Evolutionary conservation across 2,888 invertebrate genomes (phyloP).

Genomic region (Mesorhabditis sp.): DNA sequence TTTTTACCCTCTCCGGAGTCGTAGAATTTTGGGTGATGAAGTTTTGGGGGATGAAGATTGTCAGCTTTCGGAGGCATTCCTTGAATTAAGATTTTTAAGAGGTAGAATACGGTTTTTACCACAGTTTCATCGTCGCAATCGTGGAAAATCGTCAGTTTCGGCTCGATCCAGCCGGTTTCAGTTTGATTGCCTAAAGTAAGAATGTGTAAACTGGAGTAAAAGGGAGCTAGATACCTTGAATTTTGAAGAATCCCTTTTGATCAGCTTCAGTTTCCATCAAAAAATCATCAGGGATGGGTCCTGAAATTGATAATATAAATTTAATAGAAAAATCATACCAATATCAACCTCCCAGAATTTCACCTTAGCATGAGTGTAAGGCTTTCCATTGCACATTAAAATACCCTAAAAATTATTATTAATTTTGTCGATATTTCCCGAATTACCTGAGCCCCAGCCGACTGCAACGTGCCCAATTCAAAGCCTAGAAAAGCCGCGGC

Average conservation of each 20-base stretch:
- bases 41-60: not conserved
- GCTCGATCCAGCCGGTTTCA: not conserved
- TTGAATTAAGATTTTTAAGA: not conserved
- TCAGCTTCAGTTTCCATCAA: not conserved
- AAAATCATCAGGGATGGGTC: not conserved
- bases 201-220: too few species aligned
- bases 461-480: too few species aligned
- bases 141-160: not conserved
- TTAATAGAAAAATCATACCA: not conserved
- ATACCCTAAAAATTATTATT: not conserved
- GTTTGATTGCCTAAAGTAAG: not conserved
- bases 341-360: not conserved
- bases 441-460: too few species aligned
- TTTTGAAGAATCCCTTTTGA: not conserved
- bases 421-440: too few species aligned
- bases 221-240: not conserved
- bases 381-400: not conserved
- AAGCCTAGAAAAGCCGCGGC: too few species aligned
- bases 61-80: not conserved
- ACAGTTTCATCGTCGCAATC: conserved; percentile 6
- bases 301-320: not conserved
- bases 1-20: not conserved
- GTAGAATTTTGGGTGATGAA: not conserved
- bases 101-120: conserved; percentile 1
- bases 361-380: not conserved